Percentiles rank a stretch among this genome's conserved stretches.
These are phyloP conservation scores for Lanius collurio DNA, from an alignment of 2,113 vertebrate species.

Conservation along the genomic window DNA sequence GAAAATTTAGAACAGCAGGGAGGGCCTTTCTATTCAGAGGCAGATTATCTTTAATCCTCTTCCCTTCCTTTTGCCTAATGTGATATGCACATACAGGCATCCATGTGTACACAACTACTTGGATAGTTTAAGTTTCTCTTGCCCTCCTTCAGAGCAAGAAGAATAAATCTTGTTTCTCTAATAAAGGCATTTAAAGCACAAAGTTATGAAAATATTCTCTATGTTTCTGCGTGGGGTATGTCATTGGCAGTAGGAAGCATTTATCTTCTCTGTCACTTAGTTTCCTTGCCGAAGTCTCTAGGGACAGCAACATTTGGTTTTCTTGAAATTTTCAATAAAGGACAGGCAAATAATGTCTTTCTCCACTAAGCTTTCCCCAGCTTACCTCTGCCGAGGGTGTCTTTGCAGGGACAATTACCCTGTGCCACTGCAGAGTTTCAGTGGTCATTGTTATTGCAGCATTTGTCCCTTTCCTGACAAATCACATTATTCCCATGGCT, in stretches of 20 bases:
- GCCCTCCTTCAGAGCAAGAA: slow-evolving; percentile 37
- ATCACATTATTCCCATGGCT: slow-evolving; percentile 64
- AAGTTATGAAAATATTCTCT: slow-evolving; percentile 77
- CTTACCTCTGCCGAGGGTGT: slow-evolving; percentile 14
- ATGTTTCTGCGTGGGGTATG: slow-evolving; percentile 70
- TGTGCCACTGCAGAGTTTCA: background rate
- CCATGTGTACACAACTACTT: background rate
- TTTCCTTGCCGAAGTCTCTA: slow-evolving; percentile 33
- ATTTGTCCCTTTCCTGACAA: slow-evolving; percentile 77
- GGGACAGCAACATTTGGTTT: slow-evolving; percentile 65
- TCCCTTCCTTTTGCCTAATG: background rate
- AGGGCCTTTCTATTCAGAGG: background rate
- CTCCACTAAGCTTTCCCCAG: background rate
- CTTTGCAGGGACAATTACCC: slow-evolving; percentile 69
- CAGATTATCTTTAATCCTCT: slow-evolving; percentile 47
- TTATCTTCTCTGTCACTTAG: slow-evolving; percentile 77
- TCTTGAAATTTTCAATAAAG: slow-evolving; percentile 75
- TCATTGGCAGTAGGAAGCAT: slow-evolving; percentile 73
- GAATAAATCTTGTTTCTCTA: slow-evolving; percentile 76
- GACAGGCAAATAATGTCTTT: slow-evolving; percentile 68
- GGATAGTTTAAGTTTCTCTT: slow-evolving; percentile 34
- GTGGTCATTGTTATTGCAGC: slow-evolving; percentile 69
- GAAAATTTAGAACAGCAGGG: slow-evolving; percentile 24
- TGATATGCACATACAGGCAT: background rate
- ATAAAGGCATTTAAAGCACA: slow-evolving; percentile 69